A percentile compares a stretch with the other conserved stretches of the same genome.
phyloP scores from a whole-genome alignment of 2,888 invertebrate species.

The Sminthurides aquaticus region DNA sequence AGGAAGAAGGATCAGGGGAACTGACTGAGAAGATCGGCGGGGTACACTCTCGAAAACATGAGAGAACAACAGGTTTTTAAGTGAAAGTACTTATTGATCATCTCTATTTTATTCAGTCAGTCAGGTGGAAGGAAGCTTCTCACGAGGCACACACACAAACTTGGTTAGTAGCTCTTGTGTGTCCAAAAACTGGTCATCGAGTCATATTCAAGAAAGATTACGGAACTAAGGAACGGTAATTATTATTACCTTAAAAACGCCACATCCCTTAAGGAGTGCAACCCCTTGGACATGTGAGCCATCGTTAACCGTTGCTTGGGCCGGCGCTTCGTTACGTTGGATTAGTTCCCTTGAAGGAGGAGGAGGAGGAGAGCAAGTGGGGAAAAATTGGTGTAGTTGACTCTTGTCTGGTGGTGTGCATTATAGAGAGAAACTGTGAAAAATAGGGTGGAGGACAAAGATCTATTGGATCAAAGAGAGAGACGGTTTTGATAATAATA shows the following conservation, averaged over 20 bases:
- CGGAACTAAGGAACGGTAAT: conserved; percentile 2
- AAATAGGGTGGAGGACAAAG: too few species aligned
- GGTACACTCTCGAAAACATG: background rate
- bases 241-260: background rate
- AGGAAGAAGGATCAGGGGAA: background rate
- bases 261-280: background rate
- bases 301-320: too few species aligned
- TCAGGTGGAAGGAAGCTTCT: conserved; percentile 13
- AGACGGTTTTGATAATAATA: too few species aligned
- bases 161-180: background rate
- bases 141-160: conserved; percentile 8
- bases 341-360: too few species aligned
- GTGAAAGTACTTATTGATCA: conserved; percentile 26
- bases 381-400: too few species aligned
- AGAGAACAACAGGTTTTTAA: conserved; percentile 17
- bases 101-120: conserved; percentile 21
- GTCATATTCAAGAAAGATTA: background rate
- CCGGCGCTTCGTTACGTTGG: too few species aligned
- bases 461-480: too few species aligned
- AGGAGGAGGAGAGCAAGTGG: too few species aligned
- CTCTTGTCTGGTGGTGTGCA: too few species aligned
- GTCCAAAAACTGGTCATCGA: background rate
- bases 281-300: too few species aligned
- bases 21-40: background rate
- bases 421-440: too few species aligned